Conservation (phyloP, 2,888 invertebrate genomes). For the Nebria brevicollis region DNA sequence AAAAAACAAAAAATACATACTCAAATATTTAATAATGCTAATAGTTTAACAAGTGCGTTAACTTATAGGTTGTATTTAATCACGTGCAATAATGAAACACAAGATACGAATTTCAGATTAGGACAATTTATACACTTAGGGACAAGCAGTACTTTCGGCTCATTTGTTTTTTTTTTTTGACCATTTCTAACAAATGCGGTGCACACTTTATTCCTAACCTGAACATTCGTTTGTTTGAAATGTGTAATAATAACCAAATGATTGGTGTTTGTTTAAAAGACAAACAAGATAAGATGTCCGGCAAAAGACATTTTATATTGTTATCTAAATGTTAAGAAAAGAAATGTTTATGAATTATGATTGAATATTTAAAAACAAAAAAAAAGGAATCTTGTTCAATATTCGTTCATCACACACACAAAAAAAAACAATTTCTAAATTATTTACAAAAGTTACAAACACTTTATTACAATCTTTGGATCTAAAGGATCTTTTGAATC, state of each 20-base stretch:
- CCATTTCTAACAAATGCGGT: neutral
- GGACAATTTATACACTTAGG: conserved; percentile 29
- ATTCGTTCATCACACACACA: neutral
- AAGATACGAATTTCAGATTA: conserved; percentile 36
- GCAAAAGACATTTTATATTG: neutral
- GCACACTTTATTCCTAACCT: neutral
- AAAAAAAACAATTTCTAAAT: neutral
- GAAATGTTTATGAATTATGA: neutral
- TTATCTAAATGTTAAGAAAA: neutral
- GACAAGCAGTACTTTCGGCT: neutral
- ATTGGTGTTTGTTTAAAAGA: conserved; percentile 1
- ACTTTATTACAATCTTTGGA: no score
- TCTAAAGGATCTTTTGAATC: no score
- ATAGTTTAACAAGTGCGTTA: conserved; percentile 41
- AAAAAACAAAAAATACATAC: conserved; percentile 50
- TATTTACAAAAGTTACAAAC: neutral
- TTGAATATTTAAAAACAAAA: neutral
- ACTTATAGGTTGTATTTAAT: conserved; percentile 34
- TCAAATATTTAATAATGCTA: conserved; percentile 45
- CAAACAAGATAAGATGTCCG: neutral
- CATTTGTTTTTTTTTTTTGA: neutral
- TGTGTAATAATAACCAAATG: neutral
- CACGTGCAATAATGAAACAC: conserved; percentile 43
- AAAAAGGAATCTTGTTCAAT: neutral
- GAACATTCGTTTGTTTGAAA: neutral